phyloP scores from a whole-genome alignment of 1,140 invertebrate genomes.

The Bombus superbus region DNA sequence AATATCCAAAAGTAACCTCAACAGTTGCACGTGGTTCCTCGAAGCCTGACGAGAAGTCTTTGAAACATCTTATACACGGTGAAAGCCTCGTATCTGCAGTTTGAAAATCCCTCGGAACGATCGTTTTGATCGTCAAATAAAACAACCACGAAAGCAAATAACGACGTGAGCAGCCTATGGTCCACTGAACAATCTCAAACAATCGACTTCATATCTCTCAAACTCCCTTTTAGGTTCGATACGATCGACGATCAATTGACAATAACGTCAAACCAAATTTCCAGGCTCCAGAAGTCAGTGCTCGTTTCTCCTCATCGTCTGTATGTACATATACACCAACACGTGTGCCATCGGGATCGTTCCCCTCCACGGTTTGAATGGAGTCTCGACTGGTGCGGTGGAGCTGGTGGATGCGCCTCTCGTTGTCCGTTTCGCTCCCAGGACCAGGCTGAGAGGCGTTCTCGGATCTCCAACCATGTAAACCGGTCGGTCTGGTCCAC shows the following conservation, averaged over 20 bases:
- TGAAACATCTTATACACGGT: too few species aligned
- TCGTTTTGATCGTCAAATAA: neutral
- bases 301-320: constrained; percentile 44
- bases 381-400: constrained; percentile 33
- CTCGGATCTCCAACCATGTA: constrained; percentile 71
- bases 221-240: too few species aligned
- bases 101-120: too few species aligned
- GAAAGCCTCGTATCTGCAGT: too few species aligned
- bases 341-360: constrained; percentile 14
- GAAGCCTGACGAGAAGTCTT: too few species aligned
- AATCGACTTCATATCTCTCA: too few species aligned
- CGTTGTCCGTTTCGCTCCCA: constrained; percentile 32
- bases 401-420: constrained; percentile 31
- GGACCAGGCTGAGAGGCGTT: constrained; percentile 62
- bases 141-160: neutral
- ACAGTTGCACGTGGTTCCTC: too few species aligned
- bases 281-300: constrained; percentile 44
- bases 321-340: neutral
- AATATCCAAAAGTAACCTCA: too few species aligned
- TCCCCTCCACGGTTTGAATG: constrained; percentile 3
- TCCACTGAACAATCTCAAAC: too few species aligned
- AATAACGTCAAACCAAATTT: neutral
- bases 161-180: neutral
- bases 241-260: too few species aligned
- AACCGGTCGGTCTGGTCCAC: constrained; percentile 81